A percentile compares a stretch with the other conserved stretches of the same genome.
Conservation (phyloP, 2,797 vertebrate genomes). For the Limnodromus scolopaceus region DNA sequence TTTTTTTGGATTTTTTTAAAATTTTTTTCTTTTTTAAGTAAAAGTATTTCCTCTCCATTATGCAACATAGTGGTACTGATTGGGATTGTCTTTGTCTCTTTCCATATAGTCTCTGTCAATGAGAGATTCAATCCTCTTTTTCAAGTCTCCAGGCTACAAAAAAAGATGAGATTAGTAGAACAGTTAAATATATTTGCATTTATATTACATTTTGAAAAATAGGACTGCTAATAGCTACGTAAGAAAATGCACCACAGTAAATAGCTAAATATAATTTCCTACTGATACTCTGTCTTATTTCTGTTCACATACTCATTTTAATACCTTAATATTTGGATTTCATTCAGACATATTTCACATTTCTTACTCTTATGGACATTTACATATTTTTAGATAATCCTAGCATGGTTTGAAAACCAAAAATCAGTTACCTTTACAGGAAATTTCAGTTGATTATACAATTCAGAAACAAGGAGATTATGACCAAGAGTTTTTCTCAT, state of each 20-base stretch:
- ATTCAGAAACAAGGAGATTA: constrained; percentile 91
- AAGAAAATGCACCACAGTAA: not conserved
- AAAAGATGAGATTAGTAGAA: constrained; percentile 6
- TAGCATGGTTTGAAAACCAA: not conserved
- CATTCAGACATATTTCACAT: not conserved
- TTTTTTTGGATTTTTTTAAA: not conserved
- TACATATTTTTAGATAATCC: not conserved
- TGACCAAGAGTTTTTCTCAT: constrained; percentile 95
- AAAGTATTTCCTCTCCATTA: constrained; percentile 72
- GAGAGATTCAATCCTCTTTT: constrained; percentile 95
- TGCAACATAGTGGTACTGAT: constrained; percentile 96
- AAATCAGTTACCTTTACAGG: constrained; percentile 87
- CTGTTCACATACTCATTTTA: not conserved
- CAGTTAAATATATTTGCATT: not conserved
- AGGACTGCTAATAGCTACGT: not conserved
- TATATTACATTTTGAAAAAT: not conserved
- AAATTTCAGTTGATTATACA: constrained; percentile 95
- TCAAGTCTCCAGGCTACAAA: constrained; percentile 91
- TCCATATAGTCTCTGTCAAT: constrained; percentile 99
- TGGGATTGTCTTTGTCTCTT: constrained; percentile 92
- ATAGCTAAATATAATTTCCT: not conserved
- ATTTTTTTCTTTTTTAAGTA: not conserved
- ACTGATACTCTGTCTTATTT: not conserved
- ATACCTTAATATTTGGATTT: not conserved
- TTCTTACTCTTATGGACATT: not conserved